A percentile compares a stretch with the other conserved stretches of the same genome.
These are phyloP conservation scores for Cygnus atratus DNA, from an alignment of 2,113 vertebrate genomes.

Conservation along the genomic window DNA sequence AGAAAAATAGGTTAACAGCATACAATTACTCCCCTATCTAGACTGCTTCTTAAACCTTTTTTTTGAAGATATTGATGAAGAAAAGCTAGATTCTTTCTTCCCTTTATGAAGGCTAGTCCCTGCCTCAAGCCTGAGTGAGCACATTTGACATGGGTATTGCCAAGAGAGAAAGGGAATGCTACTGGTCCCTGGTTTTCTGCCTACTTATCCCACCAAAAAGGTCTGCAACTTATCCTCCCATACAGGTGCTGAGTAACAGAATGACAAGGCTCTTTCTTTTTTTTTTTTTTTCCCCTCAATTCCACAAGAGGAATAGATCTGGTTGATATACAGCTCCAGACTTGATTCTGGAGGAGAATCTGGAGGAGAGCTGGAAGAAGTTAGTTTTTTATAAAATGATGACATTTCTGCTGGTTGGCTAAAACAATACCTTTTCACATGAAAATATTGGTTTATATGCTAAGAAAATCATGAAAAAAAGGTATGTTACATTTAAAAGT, in stretches of 20 bases:
- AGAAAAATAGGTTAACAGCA: neutral
- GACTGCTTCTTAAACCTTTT: neutral
- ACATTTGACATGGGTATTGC: neutral
- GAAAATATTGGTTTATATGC: neutral
- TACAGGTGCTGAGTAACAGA: neutral
- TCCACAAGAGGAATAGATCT: neutral
- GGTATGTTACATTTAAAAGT: neutral
- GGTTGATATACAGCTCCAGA: neutral
- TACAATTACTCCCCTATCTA: neutral
- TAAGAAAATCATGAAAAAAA: neutral
- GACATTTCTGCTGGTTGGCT: neutral
- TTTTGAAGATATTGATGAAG: neutral
- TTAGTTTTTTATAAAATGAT: neutral
- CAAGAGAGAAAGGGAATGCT: neutral
- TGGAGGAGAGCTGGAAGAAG: neutral
- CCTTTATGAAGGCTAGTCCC: neutral
- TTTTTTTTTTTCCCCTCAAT: neutral
- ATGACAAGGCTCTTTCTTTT: neutral
- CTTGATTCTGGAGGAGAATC: neutral
- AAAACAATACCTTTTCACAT: neutral
- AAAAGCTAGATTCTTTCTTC: neutral
- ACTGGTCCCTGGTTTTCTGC: neutral
- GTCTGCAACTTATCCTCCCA: neutral
- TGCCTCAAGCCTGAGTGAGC: neutral
- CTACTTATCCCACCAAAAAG: rapidly evolving